phyloP scores from a whole-genome alignment of 2,113 vertebrate genomes.

The Chionodraco myersi region DNA sequence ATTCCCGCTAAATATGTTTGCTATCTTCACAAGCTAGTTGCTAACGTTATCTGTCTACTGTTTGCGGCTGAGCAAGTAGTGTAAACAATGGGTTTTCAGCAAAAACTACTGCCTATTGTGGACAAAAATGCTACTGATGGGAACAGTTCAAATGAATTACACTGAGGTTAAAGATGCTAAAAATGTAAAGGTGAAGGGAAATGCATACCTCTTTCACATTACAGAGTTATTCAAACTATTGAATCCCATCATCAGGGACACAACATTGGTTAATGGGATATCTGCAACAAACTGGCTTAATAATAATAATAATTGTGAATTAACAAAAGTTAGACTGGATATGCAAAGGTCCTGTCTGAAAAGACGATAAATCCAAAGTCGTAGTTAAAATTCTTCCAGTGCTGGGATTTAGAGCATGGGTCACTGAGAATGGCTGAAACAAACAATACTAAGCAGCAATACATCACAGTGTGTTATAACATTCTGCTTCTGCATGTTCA shows the following conservation, averaged over 20 bases:
- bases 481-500: constrained; percentile 36
- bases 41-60: neutral
- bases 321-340: neutral
- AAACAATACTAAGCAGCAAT: constrained; percentile 41
- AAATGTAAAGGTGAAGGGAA: neutral
- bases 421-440: constrained; percentile 41
- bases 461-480: constrained; percentile 39
- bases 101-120: neutral
- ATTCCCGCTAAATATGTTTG: neutral
- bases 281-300: constrained; percentile 16
- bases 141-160: neutral
- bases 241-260: neutral
- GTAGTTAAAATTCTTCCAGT: constrained; percentile 49
- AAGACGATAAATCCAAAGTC: constrained; percentile 31
- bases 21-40: neutral
- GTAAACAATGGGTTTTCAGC: neutral
- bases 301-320: neutral
- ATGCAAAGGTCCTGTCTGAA: constrained; percentile 12
- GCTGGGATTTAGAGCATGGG: constrained; percentile 36
- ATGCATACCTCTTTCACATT: neutral
- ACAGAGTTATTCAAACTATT: no score
- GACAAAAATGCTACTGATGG: neutral
- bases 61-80: neutral
- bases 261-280: neutral
- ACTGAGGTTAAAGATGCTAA: neutral